phyloP scores from a whole-genome alignment of 2,888 invertebrate species.

The Tupiocoris notatus region DNA sequence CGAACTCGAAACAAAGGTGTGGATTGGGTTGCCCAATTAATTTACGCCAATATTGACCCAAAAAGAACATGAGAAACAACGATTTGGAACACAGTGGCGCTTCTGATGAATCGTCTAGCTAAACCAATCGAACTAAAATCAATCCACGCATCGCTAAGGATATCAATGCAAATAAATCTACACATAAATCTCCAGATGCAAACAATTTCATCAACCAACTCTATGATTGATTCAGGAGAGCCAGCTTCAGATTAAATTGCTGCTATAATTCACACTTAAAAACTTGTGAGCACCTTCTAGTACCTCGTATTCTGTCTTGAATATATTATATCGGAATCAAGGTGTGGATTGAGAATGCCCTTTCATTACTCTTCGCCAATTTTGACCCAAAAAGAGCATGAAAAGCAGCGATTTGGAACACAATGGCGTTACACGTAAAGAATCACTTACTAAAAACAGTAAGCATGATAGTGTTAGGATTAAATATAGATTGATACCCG shows the following conservation, averaged over 20 bases:
- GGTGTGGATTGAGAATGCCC: constrained; percentile 17
- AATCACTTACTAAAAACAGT: too few species aligned
- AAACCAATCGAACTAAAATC: too few species aligned
- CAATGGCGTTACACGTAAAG: too few species aligned
- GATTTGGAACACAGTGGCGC: constrained; percentile 16
- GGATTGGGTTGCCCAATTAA: constrained; percentile 1
- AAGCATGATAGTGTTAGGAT: too few species aligned
- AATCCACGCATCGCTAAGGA: too few species aligned
- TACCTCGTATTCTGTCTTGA: neutral
- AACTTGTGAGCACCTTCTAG: neutral
- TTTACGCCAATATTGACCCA: constrained; percentile 32
- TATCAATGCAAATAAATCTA: too few species aligned
- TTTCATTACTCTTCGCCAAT: constrained; percentile 22
- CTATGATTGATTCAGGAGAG: too few species aligned
- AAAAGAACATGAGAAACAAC: constrained; percentile 2
- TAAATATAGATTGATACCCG: too few species aligned
- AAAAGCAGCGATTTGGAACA: constrained; percentile 12
- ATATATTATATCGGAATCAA: neutral
- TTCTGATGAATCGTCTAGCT: too few species aligned
- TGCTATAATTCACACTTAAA: neutral
- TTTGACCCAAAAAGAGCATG: constrained; percentile 27
- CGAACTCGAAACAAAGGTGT: constrained; percentile 14
- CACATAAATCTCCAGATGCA: too few species aligned
- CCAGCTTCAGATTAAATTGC: too few species aligned
- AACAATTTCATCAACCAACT: too few species aligned